Evolutionary conservation across 2,797 vertebrate genomes (phyloP), one percentile per base, ranked within the genome.

Genomic region (Crypturellus tataupa): DNA sequence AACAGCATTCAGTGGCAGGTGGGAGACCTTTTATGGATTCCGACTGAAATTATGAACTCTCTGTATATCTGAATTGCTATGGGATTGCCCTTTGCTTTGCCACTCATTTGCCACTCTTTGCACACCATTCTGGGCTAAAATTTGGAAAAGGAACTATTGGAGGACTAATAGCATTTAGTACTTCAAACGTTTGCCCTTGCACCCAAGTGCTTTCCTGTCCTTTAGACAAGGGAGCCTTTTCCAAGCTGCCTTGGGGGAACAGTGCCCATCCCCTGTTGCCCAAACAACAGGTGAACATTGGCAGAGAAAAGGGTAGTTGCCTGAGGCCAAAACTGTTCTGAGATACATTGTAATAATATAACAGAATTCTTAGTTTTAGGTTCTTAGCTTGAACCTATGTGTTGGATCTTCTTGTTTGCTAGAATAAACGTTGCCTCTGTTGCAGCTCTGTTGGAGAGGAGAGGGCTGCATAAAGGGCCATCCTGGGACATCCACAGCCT

Each of bases 361-460:
- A 9, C 5, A 5, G 5, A 5, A 9, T 8, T 58, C 23, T 8
- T n/a, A n/a, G n/a, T n/a, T n/a, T n/a, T n/a, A n/a, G n/a, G n/a
- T n/a, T n/a, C n/a, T n/a, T n/a, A n/a, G n/a, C 80, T 75, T 75
- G 19, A 72, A 49, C 53, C 40, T 10, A 0, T 35, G 27, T 64
- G 18, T 3, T 1, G 12, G 15, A 37, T 65, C 27, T 59, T 13
- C 63, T 85, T 42, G n/a, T 8, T 39, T 83, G 20, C 47, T 59
- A 21, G 29, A 55, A 9, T 63, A 14, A 68, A 13, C 5, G 15
- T 35, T 72, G 39, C 58, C 24, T 75, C 67, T 33, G 33, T n/a
- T 88, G 8, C 76, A 80, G 35, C 58, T 84, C 24, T 12, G 3
- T 18, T 56, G 42, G 49, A 13, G 53, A 64, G 89, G 44, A 25